Conservation (phyloP, 1,140 invertebrate genomes). For the Cepaea nemoralis region DNA sequence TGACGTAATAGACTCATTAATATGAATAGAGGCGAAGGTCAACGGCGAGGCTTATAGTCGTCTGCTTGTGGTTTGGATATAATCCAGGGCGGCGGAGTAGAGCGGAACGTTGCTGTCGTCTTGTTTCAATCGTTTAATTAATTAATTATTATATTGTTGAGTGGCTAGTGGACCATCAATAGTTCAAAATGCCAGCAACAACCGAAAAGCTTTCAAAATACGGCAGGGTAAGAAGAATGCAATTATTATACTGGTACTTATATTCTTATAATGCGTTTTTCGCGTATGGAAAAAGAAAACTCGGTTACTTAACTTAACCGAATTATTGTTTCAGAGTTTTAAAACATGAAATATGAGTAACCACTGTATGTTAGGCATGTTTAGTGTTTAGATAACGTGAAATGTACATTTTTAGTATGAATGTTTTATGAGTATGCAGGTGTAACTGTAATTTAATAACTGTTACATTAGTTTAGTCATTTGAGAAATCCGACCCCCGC, state of each 20-base stretch:
- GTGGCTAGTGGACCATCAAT: background rate
- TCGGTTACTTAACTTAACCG: background rate
- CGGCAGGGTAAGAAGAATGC: conserved; percentile 52
- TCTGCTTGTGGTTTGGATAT: background rate
- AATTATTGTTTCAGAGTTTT: background rate
- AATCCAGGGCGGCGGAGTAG: background rate
- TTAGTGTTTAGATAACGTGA: background rate
- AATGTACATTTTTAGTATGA: background rate
- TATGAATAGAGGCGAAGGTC: background rate
- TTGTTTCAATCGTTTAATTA: background rate
- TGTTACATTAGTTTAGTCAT: no score
- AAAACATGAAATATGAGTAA: background rate
- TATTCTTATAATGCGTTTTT: background rate
- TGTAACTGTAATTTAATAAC: no score
- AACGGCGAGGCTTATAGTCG: background rate
- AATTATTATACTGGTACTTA: background rate
- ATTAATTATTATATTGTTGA: background rate
- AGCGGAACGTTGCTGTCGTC: background rate
- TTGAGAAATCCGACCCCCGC: no score
- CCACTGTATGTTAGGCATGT: background rate
- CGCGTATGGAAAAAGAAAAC: background rate
- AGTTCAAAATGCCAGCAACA: conserved; percentile 52
- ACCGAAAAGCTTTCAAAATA: conserved; percentile 56
- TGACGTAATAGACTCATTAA: background rate
- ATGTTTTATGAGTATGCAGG: no score